These are phyloP conservation scores for Ips nitidus DNA, from an alignment of 1,140 invertebrate genomes.

Conservation along the genomic window DNA sequence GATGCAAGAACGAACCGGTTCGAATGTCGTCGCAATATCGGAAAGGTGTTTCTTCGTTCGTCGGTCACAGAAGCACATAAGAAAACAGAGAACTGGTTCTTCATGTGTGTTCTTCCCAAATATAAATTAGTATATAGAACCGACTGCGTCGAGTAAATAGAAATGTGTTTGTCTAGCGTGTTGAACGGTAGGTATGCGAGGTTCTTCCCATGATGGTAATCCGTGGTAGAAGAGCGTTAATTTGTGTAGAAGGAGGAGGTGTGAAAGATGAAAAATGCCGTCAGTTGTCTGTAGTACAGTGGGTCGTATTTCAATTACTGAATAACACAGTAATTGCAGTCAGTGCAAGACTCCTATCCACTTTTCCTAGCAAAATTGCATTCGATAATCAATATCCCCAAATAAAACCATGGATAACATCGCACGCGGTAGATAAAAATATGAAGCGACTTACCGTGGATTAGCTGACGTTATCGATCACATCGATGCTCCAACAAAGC, in stretches of 20 bases:
- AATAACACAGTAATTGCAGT: no score
- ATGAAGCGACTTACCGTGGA: background rate
- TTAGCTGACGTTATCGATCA: constrained; percentile 1
- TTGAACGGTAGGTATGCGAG: constrained; percentile 18
- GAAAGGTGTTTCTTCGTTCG: background rate
- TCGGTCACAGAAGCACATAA: constrained; percentile 19
- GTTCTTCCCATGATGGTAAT: constrained; percentile 22
- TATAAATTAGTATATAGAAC: constrained; percentile 30
- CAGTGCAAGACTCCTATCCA: no score
- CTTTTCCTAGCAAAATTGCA: no score
- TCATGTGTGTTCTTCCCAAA: constrained; percentile 26
- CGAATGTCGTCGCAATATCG: background rate
- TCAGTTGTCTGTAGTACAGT: no score
- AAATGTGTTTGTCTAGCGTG: constrained; percentile 26
- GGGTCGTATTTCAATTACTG: no score
- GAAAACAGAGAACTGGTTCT: constrained; percentile 27
- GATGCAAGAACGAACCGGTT: background rate
- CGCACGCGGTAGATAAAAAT: background rate
- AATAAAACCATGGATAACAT: background rate
- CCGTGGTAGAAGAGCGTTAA: constrained; percentile 6
- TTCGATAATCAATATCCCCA: no score
- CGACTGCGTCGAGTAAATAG: constrained; percentile 28
- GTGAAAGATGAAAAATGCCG: background rate
- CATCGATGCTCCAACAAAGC: background rate
- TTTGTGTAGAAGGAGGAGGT: constrained; percentile 16